Base-by-base conservation (phyloP, 2,888 invertebrate species). In the Chorisops tibialis region DNA sequence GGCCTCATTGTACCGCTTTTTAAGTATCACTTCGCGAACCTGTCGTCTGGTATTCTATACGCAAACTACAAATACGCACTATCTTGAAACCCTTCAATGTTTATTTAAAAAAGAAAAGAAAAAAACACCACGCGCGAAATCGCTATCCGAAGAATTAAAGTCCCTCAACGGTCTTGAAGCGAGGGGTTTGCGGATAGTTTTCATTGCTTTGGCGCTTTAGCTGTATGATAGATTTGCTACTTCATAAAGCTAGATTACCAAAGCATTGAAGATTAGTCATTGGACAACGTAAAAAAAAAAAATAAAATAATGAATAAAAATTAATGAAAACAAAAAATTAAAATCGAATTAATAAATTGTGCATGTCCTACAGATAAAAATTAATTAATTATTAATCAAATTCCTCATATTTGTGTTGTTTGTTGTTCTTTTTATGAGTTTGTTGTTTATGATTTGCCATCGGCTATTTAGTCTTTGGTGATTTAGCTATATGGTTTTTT, bases 181-280 rank as follows among this genome's bases (percentile, higher is more conserved):
- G 11, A 3, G 6, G 7, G 30, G 7, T 7, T 30, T 43, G 35
- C 50, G 72, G 76, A 80, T 77, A 78, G 77, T 75, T 80, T 81
- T 80, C 86, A 83, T 81, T 82, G 79, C 91, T 91, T 91, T 91
- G 91, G 91, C 87, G 86, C 87, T 88, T 86, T 88, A 89, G 91
- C 90, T 88, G 86, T 86, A 86, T 90, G 89, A 89, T 85, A 83
- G 83, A 78, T 79, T 79, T 75, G 79, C 75, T 80, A 79, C 81
- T 83, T 89, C 91, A 91, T 91, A 91, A 91, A 91, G 91, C 91
- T 91, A 91, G 88, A 89, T 91, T 91, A 91, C 91, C 91, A 91
- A 91, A 91, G 90, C 89, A 90, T 81, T 81, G 82, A 82, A 78
- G 77, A 74, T 72, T 71, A 70, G 65, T 69, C 66, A 37, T n/a